phyloP scores from a whole-genome alignment of 2,113 vertebrate genomes.

The Odocoileus virginianus region DNA sequence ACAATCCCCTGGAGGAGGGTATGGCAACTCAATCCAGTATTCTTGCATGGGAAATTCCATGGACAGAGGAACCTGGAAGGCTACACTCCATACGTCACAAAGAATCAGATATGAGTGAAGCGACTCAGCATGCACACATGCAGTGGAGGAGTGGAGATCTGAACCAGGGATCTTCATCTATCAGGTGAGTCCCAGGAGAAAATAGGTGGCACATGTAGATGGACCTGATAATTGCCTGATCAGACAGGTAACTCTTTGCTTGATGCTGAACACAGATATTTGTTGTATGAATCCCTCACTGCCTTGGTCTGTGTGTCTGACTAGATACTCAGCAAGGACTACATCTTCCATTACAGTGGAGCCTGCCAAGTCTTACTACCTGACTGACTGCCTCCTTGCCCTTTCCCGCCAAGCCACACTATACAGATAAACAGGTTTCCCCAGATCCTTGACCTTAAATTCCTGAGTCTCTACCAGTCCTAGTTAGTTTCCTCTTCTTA shows the following conservation, averaged over 20 bases:
- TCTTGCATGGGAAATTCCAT: background rate
- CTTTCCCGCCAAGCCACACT: background rate
- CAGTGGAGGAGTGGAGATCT: background rate
- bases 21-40: background rate
- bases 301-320: background rate
- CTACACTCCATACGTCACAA: background rate
- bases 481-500: background rate
- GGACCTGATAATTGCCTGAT: background rate
- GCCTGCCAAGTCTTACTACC: background rate
- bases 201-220: background rate
- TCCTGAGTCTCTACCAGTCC: background rate
- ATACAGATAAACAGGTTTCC: background rate
- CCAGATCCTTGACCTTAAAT: background rate
- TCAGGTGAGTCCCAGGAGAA: background rate
- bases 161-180: background rate
- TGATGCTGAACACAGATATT: background rate
- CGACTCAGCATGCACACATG: background rate
- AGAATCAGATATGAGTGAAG: background rate
- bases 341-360: background rate
- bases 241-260: background rate
- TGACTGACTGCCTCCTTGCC: background rate
- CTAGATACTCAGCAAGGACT: background rate
- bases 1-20: background rate
- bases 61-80: background rate
- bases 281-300: background rate